Conservation (phyloP, 2,888 invertebrate genomes). For the Iphiclides podalirius region DNA sequence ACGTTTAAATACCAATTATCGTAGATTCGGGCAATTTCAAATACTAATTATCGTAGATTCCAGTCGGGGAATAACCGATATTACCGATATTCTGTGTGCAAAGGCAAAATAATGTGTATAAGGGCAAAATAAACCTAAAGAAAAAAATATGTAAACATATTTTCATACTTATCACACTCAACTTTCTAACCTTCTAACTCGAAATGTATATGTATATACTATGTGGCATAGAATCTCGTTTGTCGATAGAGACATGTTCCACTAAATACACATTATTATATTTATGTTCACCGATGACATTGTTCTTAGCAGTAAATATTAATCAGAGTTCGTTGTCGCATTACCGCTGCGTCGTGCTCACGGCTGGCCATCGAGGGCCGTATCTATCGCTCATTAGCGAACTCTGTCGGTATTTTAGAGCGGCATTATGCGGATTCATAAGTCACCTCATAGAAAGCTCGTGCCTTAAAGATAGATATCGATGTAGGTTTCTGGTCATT, state of each 20-base stretch:
- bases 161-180: too few relatives aligned
- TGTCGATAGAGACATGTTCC: not conserved
- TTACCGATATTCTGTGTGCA: too few relatives aligned
- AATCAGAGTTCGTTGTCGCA: slow-evolving; percentile 10
- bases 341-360: slow-evolving; percentile 5
- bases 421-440: slow-evolving; percentile 50
- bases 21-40: too few relatives aligned
- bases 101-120: too few relatives aligned
- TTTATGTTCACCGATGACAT: not conserved
- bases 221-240: too few relatives aligned
- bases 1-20: too few relatives aligned
- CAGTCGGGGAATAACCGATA: too few relatives aligned
- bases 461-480: slow-evolving; percentile 43
- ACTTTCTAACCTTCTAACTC: slow-evolving; percentile 26
- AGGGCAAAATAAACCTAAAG: too few relatives aligned
- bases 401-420: slow-evolving; percentile 37
- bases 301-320: not conserved
- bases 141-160: too few relatives aligned
- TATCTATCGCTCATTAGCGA: slow-evolving; percentile 33
- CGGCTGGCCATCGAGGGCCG: slow-evolving; percentile 29
- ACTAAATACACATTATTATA: not conserved
- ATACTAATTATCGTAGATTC: too few relatives aligned
- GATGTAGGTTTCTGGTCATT: too few relatives aligned
- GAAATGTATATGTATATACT: not conserved
- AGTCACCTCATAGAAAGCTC: slow-evolving; percentile 57